A percentile compares a stretch with the other conserved stretches of the same genome.
phyloP scores from a whole-genome alignment of 2,797 vertebrate genomes.

The Sebastes itinus region DNA sequence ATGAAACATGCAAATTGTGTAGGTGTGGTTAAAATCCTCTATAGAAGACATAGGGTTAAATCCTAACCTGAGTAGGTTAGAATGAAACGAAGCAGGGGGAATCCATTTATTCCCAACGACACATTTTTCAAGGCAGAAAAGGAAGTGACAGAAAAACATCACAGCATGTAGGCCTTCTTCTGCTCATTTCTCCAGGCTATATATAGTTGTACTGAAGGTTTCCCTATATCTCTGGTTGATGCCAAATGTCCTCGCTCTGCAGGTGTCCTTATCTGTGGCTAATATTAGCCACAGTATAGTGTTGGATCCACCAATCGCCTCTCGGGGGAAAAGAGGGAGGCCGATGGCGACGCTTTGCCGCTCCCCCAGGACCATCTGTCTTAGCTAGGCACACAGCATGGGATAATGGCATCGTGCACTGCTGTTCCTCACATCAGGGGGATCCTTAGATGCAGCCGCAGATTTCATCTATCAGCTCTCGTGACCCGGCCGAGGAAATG shows the following conservation, averaged over 20 bases:
- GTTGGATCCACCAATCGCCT: conserved; percentile 35
- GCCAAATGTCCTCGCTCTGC: conserved; percentile 58
- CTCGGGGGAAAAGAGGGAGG: conserved; percentile 6
- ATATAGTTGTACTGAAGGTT: conserved; percentile 33
- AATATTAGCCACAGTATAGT: conserved; percentile 54
- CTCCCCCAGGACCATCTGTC: conserved; percentile 59
- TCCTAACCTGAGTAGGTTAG: neutral
- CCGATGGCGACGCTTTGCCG: neutral
- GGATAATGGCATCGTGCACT: conserved; percentile 43
- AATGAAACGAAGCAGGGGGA: neutral
- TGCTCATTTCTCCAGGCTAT: conserved; percentile 21
- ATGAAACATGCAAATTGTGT: neutral
- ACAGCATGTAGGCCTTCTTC: conserved; percentile 15
- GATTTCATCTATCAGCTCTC: conserved; percentile 35
- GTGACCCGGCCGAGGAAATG: conserved; percentile 13
- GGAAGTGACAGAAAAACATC: conserved; percentile 27
- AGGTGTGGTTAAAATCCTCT: neutral
- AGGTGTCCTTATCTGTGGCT: conserved; percentile 63
- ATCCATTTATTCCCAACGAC: conserved; percentile 13
- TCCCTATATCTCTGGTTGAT: conserved; percentile 28
- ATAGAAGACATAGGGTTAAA: neutral
- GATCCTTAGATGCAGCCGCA: conserved; percentile 13
- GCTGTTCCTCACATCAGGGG: conserved; percentile 36
- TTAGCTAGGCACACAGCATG: conserved; percentile 35
- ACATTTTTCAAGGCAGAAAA: conserved; percentile 25